Evolutionary conservation across 2,888 invertebrate genomes (phyloP).

Genomic region (Argyresthia albistria): DNA sequence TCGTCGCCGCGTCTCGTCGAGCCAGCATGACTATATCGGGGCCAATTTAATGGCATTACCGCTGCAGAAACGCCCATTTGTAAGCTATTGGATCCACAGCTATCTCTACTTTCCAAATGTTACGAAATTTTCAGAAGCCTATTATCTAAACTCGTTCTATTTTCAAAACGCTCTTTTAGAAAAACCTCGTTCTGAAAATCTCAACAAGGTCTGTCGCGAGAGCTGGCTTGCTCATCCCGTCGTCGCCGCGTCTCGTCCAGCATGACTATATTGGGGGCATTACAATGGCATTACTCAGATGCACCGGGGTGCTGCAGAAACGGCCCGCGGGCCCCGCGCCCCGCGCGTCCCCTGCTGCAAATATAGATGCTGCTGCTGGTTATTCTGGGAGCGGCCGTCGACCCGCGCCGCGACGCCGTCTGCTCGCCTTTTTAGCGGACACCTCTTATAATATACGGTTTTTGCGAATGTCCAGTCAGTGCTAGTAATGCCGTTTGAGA

Average conservation of each 20-base stretch:
- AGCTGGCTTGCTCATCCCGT: background rate
- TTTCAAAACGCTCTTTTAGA: no score
- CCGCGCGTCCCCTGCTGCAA: conserved; percentile 59
- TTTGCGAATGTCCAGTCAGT: conserved; percentile 51
- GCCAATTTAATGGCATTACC: no score
- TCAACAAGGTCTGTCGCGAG: no score
- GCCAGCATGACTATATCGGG: conserved; percentile 14
- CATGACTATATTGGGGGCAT: conserved; percentile 64
- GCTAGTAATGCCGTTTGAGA: conserved; percentile 41
- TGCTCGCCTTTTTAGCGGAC: conserved; percentile 68
- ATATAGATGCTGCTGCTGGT: conserved; percentile 66
- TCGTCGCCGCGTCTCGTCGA: conserved; percentile 10
- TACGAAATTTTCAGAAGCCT: no score
- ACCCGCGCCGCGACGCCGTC: conserved; percentile 69
- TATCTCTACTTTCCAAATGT: no score
- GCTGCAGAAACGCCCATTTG: no score
- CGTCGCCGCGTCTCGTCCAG: conserved; percentile 54
- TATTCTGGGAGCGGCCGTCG: conserved; percentile 70
- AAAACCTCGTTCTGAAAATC: no score
- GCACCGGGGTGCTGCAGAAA: conserved; percentile 70
- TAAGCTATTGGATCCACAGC: no score
- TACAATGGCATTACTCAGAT: conserved; percentile 72
- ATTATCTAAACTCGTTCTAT: no score
- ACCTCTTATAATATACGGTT: conserved; percentile 47
- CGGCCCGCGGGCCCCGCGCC: conserved; percentile 47